Percentiles rank a stretch among this genome's conserved stretches.
phyloP scores from a whole-genome alignment of 2,797 vertebrate species.

The Carapus acus region DNA sequence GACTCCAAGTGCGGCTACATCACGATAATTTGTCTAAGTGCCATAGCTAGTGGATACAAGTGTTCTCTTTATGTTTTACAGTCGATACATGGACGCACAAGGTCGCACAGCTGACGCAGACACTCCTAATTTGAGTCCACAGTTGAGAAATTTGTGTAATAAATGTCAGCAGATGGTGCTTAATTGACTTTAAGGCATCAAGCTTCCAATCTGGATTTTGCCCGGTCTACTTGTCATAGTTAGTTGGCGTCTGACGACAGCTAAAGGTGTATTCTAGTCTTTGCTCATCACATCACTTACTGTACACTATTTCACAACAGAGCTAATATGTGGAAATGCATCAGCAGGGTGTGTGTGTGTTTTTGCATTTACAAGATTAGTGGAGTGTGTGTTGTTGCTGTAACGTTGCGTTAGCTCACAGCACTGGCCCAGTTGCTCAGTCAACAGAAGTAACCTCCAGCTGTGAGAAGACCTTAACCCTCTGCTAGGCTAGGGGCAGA shows the following conservation, averaged over 20 bases:
- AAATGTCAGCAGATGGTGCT: background rate
- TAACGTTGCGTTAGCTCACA: conserved; percentile 22
- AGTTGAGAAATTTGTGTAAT: too few species aligned
- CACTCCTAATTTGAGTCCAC: too few species aligned
- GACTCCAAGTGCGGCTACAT: background rate
- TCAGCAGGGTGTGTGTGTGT: background rate
- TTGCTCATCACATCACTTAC: background rate
- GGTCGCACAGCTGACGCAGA: too few species aligned
- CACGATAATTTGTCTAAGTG: background rate
- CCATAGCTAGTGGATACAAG: background rate
- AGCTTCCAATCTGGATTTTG: conserved; percentile 2
- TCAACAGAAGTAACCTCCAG: conserved; percentile 58
- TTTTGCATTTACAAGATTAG: conserved; percentile 9
- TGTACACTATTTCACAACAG: background rate
- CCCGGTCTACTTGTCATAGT: background rate
- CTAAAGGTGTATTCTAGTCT: conserved; percentile 1
- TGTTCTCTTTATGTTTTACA: conserved; percentile 1
- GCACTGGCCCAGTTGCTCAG: conserved; percentile 53
- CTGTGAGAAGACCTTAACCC: conserved; percentile 51
- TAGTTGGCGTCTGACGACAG: background rate
- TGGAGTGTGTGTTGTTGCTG: conserved; percentile 9
- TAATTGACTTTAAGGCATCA: background rate
- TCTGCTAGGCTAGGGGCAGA: conserved; percentile 23
- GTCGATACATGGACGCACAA: background rate
- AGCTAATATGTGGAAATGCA: conserved; percentile 27